A percentile compares a stretch with the other conserved stretches of the same genome.
phyloP scores from a whole-genome alignment of 2,797 vertebrate species.

The Tolypeutes matacus region DNA sequence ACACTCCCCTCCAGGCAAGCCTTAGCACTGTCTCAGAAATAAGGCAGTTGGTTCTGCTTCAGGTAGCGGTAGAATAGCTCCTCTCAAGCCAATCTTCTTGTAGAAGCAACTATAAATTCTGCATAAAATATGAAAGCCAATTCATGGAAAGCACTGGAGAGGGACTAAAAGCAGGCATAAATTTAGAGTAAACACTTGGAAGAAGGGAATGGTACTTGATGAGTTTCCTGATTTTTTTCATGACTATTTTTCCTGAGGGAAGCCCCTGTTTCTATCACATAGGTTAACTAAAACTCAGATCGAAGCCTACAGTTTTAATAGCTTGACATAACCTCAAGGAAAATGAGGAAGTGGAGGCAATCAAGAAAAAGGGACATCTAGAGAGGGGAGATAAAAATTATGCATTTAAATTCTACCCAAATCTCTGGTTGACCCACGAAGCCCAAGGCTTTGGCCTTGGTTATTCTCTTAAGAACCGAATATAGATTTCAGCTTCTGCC shows the following conservation, averaged over 20 bases:
- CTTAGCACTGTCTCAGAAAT: background rate
- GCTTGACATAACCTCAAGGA: background rate
- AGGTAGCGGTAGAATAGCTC: background rate
- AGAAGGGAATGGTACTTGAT: background rate
- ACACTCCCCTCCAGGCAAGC: background rate
- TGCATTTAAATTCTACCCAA: background rate
- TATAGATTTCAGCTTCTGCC: background rate
- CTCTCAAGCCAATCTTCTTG: background rate
- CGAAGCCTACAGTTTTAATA: background rate
- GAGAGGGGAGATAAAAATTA: background rate
- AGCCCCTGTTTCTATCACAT: background rate
- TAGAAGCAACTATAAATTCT: background rate
- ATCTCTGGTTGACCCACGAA: background rate
- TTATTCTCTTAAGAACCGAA: background rate
- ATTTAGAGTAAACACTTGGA: background rate
- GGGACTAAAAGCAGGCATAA: background rate
- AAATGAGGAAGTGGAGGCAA: background rate
- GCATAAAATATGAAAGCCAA: background rate
- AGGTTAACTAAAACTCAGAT: background rate
- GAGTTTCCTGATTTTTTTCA: background rate
- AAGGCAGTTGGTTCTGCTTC: background rate
- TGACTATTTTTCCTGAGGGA: background rate
- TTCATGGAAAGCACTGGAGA: background rate
- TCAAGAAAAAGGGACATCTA: background rate
- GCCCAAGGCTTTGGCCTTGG: background rate